These are phyloP conservation scores for Lytechinus variegatus DNA, from an alignment of 35 echinoderm and acorn worm species.

Conservation along the genomic window DNA sequence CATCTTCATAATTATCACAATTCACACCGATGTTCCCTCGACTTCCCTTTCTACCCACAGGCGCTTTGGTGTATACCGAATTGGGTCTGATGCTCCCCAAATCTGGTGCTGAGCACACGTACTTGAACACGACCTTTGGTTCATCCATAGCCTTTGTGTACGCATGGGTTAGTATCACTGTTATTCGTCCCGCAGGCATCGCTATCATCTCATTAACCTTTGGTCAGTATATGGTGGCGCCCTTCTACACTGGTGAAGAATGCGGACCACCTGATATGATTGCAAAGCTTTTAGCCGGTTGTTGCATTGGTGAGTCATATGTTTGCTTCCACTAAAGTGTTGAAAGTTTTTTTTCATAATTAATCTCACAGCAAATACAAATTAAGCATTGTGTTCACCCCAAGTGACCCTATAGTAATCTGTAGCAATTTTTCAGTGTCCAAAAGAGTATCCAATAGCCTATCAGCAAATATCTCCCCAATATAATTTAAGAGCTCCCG, in stretches of 20 bases:
- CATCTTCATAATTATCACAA: too few relatives aligned
- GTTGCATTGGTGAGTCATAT: slow-evolving; percentile 44
- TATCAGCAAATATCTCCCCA: too few relatives aligned
- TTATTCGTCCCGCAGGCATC: slow-evolving; percentile 26
- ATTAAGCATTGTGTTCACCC: too few relatives aligned
- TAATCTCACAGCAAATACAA: too few relatives aligned
- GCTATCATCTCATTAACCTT: slow-evolving; percentile 52
- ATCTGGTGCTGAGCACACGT: slow-evolving; percentile 52
- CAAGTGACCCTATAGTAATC: too few relatives aligned
- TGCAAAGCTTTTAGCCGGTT: slow-evolving; percentile 39
- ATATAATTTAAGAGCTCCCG: too few relatives aligned
- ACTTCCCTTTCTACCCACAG: background rate
- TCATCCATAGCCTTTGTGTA: slow-evolving; percentile 47
- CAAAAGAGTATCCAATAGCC: too few relatives aligned
- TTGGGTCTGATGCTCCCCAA: slow-evolving; percentile 58
- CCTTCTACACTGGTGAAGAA: slow-evolving; percentile 43
- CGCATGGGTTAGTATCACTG: slow-evolving; percentile 42
- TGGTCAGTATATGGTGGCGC: slow-evolving; percentile 50
- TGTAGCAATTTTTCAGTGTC: too few relatives aligned
- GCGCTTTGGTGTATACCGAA: slow-evolving; percentile 52
- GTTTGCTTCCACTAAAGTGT: too few relatives aligned
- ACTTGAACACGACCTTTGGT: slow-evolving; percentile 48
- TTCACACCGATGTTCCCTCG: too few relatives aligned
- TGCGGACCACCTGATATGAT: slow-evolving; percentile 12
- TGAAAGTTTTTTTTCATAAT: too few relatives aligned